Conservation (phyloP, 2,888 invertebrate species). For the Eustalomyia histrio region DNA sequence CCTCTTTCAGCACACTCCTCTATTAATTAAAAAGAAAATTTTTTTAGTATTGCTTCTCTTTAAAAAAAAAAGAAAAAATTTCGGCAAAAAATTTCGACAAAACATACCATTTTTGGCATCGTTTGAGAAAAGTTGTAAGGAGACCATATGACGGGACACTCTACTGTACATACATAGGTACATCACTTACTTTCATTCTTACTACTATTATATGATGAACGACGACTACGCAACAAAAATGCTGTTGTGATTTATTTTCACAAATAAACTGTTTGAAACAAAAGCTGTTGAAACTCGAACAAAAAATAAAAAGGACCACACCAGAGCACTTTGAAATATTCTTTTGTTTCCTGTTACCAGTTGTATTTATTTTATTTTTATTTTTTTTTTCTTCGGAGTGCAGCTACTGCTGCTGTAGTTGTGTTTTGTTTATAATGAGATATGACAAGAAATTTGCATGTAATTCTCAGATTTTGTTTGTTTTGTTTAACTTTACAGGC, state of each 20-base stretch:
- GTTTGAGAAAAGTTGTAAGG: too few relatives aligned
- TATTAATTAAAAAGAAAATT: too few relatives aligned
- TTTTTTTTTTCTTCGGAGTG: not conserved
- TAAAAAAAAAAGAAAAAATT: too few relatives aligned
- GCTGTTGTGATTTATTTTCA: conserved; percentile 16
- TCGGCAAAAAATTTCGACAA: too few relatives aligned
- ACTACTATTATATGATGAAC: not conserved
- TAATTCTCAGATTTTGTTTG: conserved; percentile 32
- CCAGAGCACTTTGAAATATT: not conserved
- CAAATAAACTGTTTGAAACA: conserved; percentile 14
- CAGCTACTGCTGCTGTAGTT: not conserved
- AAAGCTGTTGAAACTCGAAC: not conserved
- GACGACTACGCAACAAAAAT: conserved; percentile 13
- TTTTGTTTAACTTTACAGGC: conserved; percentile 16
- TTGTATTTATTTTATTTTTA: not conserved
- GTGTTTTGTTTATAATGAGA: conserved; percentile 27
- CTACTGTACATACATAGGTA: too few relatives aligned
- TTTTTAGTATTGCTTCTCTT: too few relatives aligned
- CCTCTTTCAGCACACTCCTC: too few relatives aligned
- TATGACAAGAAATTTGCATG: conserved; percentile 24
- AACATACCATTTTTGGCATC: too few relatives aligned
- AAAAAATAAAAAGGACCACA: too few relatives aligned
- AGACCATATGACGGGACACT: too few relatives aligned
- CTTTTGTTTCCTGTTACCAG: conserved; percentile 20
- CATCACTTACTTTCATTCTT: too few relatives aligned